Conservation (phyloP, 1,140 invertebrate species). For the Steinernema feltiae region DNA sequence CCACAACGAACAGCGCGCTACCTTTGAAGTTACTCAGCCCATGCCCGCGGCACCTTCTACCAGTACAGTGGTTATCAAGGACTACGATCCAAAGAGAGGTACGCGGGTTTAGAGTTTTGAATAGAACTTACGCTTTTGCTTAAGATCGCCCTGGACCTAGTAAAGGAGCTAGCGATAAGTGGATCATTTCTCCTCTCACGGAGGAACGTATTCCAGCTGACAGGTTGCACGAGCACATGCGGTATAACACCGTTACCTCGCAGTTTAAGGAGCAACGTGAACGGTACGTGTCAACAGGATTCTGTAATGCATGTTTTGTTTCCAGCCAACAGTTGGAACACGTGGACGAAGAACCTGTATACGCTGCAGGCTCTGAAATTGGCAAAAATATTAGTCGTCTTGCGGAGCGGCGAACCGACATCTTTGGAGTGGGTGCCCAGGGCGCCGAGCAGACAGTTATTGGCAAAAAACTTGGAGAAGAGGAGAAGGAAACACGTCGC, state of each 20-base stretch:
- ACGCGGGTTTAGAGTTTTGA: too few relatives aligned
- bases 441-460: constrained; percentile 97
- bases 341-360: constrained; percentile 76
- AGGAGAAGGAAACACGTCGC: constrained; percentile 77
- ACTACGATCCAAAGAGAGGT: constrained; percentile 81
- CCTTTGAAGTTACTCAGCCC: constrained; percentile 67
- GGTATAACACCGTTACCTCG: constrained; percentile 90
- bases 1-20: constrained; percentile 20
- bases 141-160: not conserved
- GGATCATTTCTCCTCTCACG: constrained; percentile 92
- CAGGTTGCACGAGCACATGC: constrained; percentile 94
- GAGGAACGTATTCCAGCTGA: constrained; percentile 91
- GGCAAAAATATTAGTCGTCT: constrained; percentile 88
- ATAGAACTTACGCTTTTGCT: too few relatives aligned
- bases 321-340: constrained; percentile 65
- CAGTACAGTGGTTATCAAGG: constrained; percentile 88
- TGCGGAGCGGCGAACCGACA: constrained; percentile 96
- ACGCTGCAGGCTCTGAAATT: constrained; percentile 78
- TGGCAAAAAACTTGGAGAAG: constrained; percentile 95
- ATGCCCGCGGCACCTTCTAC: constrained; percentile 67
- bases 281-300: too few relatives aligned
- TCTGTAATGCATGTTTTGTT: too few relatives aligned
- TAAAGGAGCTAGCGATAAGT: constrained; percentile 74
- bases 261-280: constrained; percentile 95
- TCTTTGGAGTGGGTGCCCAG: constrained; percentile 82